These are phyloP conservation scores for Perodicticus potto DNA, from an alignment of 2,797 vertebrate species.

Conservation along the genomic window DNA sequence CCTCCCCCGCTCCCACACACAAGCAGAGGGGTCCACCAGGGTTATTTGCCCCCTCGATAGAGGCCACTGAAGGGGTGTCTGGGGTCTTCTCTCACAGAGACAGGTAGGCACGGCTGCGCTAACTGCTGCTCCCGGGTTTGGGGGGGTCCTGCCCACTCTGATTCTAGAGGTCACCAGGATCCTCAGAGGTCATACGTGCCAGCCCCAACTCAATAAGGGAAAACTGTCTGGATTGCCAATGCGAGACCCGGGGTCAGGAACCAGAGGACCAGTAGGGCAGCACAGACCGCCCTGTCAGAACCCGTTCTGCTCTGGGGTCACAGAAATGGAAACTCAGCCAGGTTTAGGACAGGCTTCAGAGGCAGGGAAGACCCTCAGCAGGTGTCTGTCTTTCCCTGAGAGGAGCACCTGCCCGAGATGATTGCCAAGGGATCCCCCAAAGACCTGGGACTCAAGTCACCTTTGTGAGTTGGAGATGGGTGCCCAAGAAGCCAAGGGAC, in stretches of 20 bases:
- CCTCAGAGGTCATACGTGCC: background rate
- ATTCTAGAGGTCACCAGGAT: fast-evolving
- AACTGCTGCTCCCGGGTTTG: too few relatives aligned
- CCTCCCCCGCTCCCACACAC: fast-evolving
- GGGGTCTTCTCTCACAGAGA: background rate
- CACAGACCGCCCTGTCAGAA: fast-evolving
- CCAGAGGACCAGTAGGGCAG: background rate
- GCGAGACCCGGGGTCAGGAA: fast-evolving
- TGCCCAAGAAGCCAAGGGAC: background rate
- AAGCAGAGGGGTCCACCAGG: fast-evolving
- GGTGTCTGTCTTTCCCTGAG: background rate
- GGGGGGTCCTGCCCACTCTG: fast-evolving
- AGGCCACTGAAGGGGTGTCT: background rate
- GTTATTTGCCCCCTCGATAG: background rate
- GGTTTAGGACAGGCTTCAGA: background rate
- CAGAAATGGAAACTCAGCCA: background rate
- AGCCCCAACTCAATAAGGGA: background rate
- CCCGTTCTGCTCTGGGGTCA: background rate
- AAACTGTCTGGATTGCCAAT: fast-evolving
- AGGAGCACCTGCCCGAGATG: background rate
- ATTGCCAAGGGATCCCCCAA: background rate
- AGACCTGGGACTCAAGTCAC: too few relatives aligned
- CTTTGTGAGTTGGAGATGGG: background rate
- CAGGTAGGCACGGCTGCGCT: fast-evolving
- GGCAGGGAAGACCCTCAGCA: fast-evolving